Evolutionary conservation across 1,140 invertebrate species (phyloP), one percentile per base, ranked within the genome.

Genomic region (Listronotus bonariensis): DNA sequence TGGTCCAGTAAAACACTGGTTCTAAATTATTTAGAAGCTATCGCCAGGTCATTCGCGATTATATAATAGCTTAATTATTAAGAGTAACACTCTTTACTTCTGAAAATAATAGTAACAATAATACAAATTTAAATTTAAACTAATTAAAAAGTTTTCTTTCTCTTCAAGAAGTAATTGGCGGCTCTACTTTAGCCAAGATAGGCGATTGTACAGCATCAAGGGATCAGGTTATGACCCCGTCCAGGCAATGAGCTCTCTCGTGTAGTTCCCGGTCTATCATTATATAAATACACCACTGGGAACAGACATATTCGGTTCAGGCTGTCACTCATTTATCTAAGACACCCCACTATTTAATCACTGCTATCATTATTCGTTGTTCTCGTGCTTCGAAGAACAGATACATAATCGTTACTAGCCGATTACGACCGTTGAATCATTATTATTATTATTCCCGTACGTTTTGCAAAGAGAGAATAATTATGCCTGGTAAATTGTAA

Each of bases 201-300:
- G 55, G 55, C 34, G 57, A 60, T 60, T 51, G 57, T 41, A 41
- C 40, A 42, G 68, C 64, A 72, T 73, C 71, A 68, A 41, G 65
- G 73, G 74, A 75, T 75, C 74, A 76, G 75, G 72, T 74, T 76
- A 75, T 76, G 75, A 76, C 75, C 75, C 73, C 63, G 64, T 59
- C 46, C 40, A 58, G 41, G 49, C 55, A 51, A 67, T 31, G 60
- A 63, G 59, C 62, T 72, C 67, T 74, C 70, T 74, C 71, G 73
- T 70, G 72, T 72, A 72, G 68, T 72, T 70, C 67, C 69, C 70
- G 71, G 71, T 75, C 73, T 75, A 75, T 76, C 75, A 76, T 76
- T 76, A 76, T 75, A 75, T 76, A 76, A 76, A 76, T 75, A 75
- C 74, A 76, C 75, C 75, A 72, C 61, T 75, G 75, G 75, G 75